These are phyloP conservation scores for Phymorhynchus buccinoides DNA, from an alignment of 1,140 invertebrate genomes.

Conservation along the genomic window DNA sequence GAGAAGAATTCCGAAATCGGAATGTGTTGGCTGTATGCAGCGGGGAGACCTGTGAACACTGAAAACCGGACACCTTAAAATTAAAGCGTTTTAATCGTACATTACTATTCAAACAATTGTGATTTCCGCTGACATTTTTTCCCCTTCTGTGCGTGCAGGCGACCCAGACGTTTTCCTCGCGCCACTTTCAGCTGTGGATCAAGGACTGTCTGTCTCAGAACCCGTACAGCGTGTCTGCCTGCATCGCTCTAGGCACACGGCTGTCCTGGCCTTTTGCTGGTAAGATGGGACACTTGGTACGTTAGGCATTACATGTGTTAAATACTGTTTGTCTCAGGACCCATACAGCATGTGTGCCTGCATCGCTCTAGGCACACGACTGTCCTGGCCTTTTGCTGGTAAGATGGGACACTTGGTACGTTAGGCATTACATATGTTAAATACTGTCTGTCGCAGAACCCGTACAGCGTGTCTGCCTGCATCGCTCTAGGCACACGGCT, in stretches of 20 bases:
- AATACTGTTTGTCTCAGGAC: not conserved
- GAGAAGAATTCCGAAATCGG: too few relatives aligned
- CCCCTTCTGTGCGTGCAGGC: slow-evolving; percentile 54
- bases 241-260: slow-evolving; percentile 69
- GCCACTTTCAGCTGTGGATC: slow-evolving; percentile 67
- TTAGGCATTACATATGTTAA: too few relatives aligned
- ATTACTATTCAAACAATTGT: too few relatives aligned
- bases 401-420: not conserved
- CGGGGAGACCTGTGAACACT: too few relatives aligned
- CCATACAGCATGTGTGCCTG: not conserved
- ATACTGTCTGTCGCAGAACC: too few relatives aligned
- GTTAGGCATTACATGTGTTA: not conserved
- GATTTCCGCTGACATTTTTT: too few relatives aligned
- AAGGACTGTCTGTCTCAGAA: slow-evolving; percentile 67
- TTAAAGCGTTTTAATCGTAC: too few relatives aligned
- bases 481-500: too few relatives aligned
- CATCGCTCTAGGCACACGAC: slow-evolving; percentile 64
- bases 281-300: slow-evolving; percentile 28
- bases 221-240: slow-evolving; percentile 71
- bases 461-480: not conserved
- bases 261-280: slow-evolving; percentile 71
- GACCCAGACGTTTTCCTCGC: slow-evolving; percentile 59
- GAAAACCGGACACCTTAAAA: too few relatives aligned
- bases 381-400: slow-evolving; percentile 72
- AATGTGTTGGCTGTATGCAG: too few relatives aligned